These are phyloP conservation scores for Apotomis capreana DNA, from an alignment of 2,888 invertebrate genomes.

Conservation along the genomic window DNA sequence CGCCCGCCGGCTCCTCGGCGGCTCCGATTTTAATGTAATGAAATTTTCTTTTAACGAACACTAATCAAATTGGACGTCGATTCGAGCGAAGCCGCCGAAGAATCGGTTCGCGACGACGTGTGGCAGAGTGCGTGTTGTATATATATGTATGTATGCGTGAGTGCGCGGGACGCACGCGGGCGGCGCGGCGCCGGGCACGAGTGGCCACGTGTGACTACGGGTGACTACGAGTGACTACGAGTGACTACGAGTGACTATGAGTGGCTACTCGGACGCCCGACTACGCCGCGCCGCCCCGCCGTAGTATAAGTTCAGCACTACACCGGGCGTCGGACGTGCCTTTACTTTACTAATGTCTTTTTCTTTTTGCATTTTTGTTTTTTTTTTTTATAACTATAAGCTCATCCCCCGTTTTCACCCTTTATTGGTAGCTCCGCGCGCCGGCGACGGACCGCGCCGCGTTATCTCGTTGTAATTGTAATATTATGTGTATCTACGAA, in stretches of 20 bases:
- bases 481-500: constrained; percentile 42
- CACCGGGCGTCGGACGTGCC: constrained; percentile 73
- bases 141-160: constrained; percentile 56
- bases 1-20: constrained; percentile 40
- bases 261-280: neutral
- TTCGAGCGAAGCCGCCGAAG: constrained; percentile 5
- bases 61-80: neutral
- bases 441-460: constrained; percentile 45
- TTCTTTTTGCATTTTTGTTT: constrained; percentile 72
- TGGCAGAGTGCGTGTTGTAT: constrained; percentile 50
- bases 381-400: constrained; percentile 54
- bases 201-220: neutral
- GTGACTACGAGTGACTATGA: neutral
- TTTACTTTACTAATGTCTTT: constrained; percentile 60
- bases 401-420: constrained; percentile 62
- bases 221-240: neutral
- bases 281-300: constrained; percentile 47
- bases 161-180: constrained; percentile 54
- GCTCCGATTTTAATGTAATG: constrained; percentile 32
- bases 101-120: constrained; percentile 36
- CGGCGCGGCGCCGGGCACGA: constrained; percentile 42
- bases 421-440: constrained; percentile 65
- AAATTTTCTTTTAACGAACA: neutral
- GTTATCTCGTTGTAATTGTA: constrained; percentile 38
- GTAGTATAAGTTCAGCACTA: constrained; percentile 62